Base-by-base conservation (phyloP, 2,797 vertebrate genomes). In the Gymnodraco acuticeps region DNA sequence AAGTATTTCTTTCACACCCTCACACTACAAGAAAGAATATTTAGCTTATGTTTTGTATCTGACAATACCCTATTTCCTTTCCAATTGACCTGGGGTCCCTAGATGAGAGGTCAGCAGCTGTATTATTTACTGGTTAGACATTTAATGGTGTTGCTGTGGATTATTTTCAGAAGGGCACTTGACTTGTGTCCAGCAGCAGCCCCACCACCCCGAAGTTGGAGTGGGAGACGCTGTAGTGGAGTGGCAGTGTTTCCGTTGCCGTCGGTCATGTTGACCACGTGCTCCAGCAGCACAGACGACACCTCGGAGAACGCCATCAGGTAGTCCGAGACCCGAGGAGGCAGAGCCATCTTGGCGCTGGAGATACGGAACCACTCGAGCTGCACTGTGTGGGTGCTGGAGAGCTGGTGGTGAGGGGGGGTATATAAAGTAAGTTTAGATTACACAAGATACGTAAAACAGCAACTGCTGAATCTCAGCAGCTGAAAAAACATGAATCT, bases 151-250 rank as follows among this genome's bases (percentile, higher is more conserved):
- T 38, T 38, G 38, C 4, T 45, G 27, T 17, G 14, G 17, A 16
- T 73, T 3, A 20, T 41, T 71, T 5, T 20, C n/a, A 46, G n/a
- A 38, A 3, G 16, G 14, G 17, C 20, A 20, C 94, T 88, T 88
- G 51, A 98, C 98, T 97, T 0, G 98, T 98, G 88, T 97, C 96
- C 70, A 99, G 93, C 75, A 99, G 94, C 82, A 98, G 91, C 56
- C 64, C 94, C 46, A 98, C 96, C 0, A 99, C 97, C 7, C 91
- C 83, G 53, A 99, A 97, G 92, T 99, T 99, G 88, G 97, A 98
- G 88, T 99, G 97, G 2, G 98, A 99, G 64, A 99, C 97, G 0
- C 97, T 99, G 94, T 99, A 99, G 94, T 99, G 98, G 31, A 99
- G 93, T 31, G 97, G 97, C 98, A 0, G 97, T 98, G 95, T 99